phyloP scores from a whole-genome alignment of 2,797 vertebrate genomes.

The Odontamblyopus lacepedii region DNA sequence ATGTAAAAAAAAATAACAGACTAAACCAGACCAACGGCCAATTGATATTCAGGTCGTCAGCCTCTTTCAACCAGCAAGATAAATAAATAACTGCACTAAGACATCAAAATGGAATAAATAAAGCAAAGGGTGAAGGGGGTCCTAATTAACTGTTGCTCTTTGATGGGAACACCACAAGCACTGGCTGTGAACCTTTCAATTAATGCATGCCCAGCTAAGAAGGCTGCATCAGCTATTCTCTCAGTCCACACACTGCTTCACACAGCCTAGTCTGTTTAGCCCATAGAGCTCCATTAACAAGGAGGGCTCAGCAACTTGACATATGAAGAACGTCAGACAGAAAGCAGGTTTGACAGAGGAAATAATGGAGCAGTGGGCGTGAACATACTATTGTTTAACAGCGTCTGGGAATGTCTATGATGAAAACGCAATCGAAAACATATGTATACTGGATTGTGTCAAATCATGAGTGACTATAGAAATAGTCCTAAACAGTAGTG shows the following conservation, averaged over 20 bases:
- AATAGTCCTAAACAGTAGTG: background rate
- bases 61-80: conserved; percentile 39
- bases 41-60: conserved; percentile 60
- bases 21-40: conserved; percentile 22
- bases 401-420: conserved; percentile 9
- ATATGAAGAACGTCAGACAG: conserved; percentile 42
- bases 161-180: conserved; percentile 70
- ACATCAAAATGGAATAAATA: conserved; percentile 73
- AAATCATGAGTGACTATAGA: background rate
- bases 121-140: conserved; percentile 56
- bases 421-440: background rate
- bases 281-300: conserved; percentile 67
- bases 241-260: conserved; percentile 52
- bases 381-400: conserved; percentile 25
- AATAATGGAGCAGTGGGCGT: conserved; percentile 40
- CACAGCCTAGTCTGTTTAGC: conserved; percentile 69
- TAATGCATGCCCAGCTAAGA: conserved; percentile 69
- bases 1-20: conserved; percentile 45
- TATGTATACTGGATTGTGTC: background rate
- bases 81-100: conserved; percentile 66
- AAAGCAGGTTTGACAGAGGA: conserved; percentile 34
- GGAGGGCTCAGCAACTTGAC: conserved; percentile 40
- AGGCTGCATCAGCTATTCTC: conserved; percentile 75
- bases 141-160: conserved; percentile 78
- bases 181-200: conserved; percentile 77